phyloP scores from a whole-genome alignment of 2,113 vertebrate genomes.

The Corythornis madagascariensis region DNA sequence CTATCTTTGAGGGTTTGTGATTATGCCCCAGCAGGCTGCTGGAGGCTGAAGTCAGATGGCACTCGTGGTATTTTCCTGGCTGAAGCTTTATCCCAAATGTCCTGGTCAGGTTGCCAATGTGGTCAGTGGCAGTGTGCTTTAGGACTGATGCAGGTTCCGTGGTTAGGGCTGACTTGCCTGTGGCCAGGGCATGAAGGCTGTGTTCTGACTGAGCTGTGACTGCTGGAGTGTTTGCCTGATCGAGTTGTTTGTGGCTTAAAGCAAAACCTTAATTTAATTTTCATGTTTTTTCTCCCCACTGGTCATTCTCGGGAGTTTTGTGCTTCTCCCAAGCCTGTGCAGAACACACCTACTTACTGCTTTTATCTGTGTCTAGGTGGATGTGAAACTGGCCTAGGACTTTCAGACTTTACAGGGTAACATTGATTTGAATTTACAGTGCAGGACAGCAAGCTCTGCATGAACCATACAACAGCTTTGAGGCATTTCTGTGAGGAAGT shows the following conservation, averaged over 20 bases:
- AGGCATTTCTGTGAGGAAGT: neutral
- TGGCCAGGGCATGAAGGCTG: neutral
- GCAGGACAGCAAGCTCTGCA: neutral
- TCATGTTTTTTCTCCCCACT: neutral
- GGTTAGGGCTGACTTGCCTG: neutral
- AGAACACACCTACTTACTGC: neutral
- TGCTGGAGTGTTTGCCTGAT: neutral
- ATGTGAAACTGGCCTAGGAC: neutral
- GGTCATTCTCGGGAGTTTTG: neutral
- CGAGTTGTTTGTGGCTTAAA: constrained; percentile 3
- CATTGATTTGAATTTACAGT: neutral
- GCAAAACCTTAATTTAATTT: neutral
- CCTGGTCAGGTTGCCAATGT: fast-evolving
- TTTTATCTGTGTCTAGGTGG: neutral
- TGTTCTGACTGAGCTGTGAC: neutral
- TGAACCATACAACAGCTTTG: neutral
- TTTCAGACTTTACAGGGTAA: neutral
- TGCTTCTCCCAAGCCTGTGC: neutral
- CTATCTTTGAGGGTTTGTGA: neutral
- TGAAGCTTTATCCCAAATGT: neutral
- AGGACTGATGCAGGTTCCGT: neutral
- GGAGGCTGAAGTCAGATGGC: neutral
- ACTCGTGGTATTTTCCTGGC: neutral
- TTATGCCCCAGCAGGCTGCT: neutral
- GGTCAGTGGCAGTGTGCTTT: neutral